phyloP scores from a whole-genome alignment of 2,888 invertebrate genomes.

The Temnothorax rugatulus region DNA sequence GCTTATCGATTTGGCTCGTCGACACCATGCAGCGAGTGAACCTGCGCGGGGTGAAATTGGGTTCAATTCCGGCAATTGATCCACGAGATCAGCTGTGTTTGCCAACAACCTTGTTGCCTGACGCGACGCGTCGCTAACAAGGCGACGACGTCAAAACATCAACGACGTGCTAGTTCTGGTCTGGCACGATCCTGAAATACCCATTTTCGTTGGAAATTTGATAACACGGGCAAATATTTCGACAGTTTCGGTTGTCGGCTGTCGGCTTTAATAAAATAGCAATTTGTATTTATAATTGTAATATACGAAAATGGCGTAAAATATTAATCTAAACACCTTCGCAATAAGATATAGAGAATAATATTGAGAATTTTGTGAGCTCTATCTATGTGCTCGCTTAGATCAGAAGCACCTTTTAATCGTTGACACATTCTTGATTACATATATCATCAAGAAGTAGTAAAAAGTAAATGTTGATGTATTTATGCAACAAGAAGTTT shows the following conservation, averaged over 20 bases:
- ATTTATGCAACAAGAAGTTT: neutral
- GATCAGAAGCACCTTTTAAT: neutral
- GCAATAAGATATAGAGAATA: neutral
- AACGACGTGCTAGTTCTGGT: constrained; percentile 42
- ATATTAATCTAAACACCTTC: neutral
- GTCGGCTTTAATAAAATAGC: constrained; percentile 7
- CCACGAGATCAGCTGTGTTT: constrained; percentile 72
- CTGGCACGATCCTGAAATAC: constrained; percentile 46
- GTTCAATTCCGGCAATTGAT: constrained; percentile 76
- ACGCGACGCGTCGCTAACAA: constrained; percentile 65
- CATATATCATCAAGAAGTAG: too few species aligned
- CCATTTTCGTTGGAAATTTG: constrained; percentile 30
- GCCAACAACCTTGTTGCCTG: constrained; percentile 67
- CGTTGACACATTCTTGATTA: neutral
- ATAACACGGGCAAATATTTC: constrained; percentile 25
- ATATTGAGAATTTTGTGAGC: neutral
- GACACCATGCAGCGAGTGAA: constrained; percentile 65
- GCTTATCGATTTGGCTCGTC: constrained; percentile 67
- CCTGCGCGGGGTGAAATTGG: constrained; percentile 70
- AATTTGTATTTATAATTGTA: neutral
- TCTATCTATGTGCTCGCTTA: neutral
- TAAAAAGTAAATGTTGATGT: too few species aligned
- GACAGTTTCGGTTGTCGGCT: neutral
- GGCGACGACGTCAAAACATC: constrained; percentile 60
- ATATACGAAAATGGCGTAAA: neutral